A percentile compares a stretch with the other conserved stretches of the same genome.
These are phyloP conservation scores for Lithobius niger DNA, from an alignment of 1,140 invertebrate species.

Conservation along the genomic window DNA sequence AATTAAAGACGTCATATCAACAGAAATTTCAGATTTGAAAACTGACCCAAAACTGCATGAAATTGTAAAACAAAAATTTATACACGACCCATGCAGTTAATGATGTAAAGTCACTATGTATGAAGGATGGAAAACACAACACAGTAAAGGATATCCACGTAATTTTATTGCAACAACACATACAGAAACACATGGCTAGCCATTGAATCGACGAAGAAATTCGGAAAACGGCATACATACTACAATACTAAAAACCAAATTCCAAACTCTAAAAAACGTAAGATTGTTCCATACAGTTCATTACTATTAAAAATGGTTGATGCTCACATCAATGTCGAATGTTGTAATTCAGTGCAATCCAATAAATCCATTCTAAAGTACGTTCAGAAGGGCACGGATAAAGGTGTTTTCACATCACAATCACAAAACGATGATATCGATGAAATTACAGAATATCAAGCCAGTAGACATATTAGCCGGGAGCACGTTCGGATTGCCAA, in stretches of 20 bases:
- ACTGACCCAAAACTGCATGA: slow-evolving; percentile 15
- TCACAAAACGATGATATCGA: slow-evolving; percentile 9
- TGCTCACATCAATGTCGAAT: slow-evolving; percentile 25
- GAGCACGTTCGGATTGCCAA: slow-evolving; percentile 6
- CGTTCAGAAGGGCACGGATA: slow-evolving; percentile 7
- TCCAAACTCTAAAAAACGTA: no score
- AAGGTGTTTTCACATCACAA: slow-evolving; percentile 16
- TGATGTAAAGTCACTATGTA: slow-evolving; percentile 21
- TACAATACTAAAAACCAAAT: no score
- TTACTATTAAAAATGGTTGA: slow-evolving; percentile 35
- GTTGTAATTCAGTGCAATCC: slow-evolving; percentile 19
- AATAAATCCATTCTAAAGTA: slow-evolving; percentile 14
- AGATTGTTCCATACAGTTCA: slow-evolving; percentile 39
- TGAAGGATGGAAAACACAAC: slow-evolving; percentile 19
- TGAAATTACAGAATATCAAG: slow-evolving; percentile 11
- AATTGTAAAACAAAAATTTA: slow-evolving; percentile 22
- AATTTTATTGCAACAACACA: slow-evolving; percentile 25
- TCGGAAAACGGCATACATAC: no score
- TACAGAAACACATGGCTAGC: slow-evolving; percentile 30
- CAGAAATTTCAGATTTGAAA: slow-evolving; percentile 23
- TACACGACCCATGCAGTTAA: slow-evolving; percentile 23
- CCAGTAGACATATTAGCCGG: slow-evolving; percentile 10
- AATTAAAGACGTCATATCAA: slow-evolving; percentile 7
- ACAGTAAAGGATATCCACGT: slow-evolving; percentile 19
- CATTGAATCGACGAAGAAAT: slow-evolving; percentile 28